Conservation (phyloP, 2,888 invertebrate genomes). For the Eudemis profundana region DNA sequence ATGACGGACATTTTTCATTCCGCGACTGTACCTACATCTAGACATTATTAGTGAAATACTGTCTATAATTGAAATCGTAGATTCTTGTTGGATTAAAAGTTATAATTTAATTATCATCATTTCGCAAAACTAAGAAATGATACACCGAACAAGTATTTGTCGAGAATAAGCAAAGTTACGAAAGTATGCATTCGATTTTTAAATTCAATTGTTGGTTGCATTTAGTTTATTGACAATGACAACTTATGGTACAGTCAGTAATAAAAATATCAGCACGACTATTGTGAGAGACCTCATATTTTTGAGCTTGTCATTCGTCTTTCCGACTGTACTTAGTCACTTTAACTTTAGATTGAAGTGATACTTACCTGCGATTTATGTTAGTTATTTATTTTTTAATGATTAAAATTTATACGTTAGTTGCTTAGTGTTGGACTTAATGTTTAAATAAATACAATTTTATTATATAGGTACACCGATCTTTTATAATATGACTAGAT, state of each 20-base stretch:
- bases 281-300: too few species aligned
- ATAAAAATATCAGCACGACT: background rate
- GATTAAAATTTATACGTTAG: slow-evolving; percentile 3
- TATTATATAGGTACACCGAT: slow-evolving; percentile 12
- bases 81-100: too few species aligned
- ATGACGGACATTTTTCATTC: too few species aligned
- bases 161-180: background rate
- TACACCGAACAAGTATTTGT: too few species aligned
- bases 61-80: too few species aligned
- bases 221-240: slow-evolving; percentile 4
- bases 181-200: background rate
- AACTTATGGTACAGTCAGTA: background rate
- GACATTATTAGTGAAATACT: too few species aligned
- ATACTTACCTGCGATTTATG: slow-evolving; percentile 35
- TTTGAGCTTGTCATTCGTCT: too few species aligned
- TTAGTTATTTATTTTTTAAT: slow-evolving; percentile 4
- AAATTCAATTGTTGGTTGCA: background rate
- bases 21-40: too few species aligned
- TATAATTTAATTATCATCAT: too few species aligned
- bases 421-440: slow-evolving; percentile 12
- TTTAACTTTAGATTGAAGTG: slow-evolving; percentile 24
- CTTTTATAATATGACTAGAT: background rate
- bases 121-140: too few species aligned
- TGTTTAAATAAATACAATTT: slow-evolving; percentile 17
- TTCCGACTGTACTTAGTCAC: background rate